These are phyloP conservation scores for Dione vanillae DNA, from an alignment of 2,888 invertebrate genomes.

Conservation along the genomic window DNA sequence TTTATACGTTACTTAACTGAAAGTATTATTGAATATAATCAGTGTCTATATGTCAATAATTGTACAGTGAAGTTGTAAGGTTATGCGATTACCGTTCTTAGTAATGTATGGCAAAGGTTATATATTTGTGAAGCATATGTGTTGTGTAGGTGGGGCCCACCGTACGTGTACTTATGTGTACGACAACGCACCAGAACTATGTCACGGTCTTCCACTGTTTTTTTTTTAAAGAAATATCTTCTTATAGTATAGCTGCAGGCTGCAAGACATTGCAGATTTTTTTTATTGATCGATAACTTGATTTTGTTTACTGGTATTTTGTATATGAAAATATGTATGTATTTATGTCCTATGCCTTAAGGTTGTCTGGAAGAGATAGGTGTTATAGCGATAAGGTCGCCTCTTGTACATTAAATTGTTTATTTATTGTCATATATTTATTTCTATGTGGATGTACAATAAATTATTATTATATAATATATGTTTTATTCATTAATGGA, in stretches of 20 bases:
- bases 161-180: conserved; percentile 47
- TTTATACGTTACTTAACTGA: conserved; percentile 38
- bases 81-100: conserved; percentile 29
- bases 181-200: conserved; percentile 69
- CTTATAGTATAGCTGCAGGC: conserved; percentile 48
- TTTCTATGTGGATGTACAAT: no score
- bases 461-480: no score
- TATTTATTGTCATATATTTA: no score
- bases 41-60: conserved; percentile 53
- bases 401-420: no score
- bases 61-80: conserved; percentile 40
- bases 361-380: no score
- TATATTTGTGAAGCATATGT: conserved; percentile 41
- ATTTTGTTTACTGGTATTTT: neutral
- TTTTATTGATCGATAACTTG: conserved; percentile 13
- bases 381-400: no score
- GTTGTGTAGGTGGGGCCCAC: conserved; percentile 48
- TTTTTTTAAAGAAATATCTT: conserved; percentile 65
- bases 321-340: no score
- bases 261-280: conserved; percentile 31
- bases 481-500: no score
- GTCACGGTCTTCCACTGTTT: conserved; percentile 78
- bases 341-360: no score
- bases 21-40: conserved; percentile 50
- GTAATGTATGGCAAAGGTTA: conserved; percentile 27